Conservation (phyloP, 1,140 invertebrate species). For the Brachionus rotundiformis region DNA sequence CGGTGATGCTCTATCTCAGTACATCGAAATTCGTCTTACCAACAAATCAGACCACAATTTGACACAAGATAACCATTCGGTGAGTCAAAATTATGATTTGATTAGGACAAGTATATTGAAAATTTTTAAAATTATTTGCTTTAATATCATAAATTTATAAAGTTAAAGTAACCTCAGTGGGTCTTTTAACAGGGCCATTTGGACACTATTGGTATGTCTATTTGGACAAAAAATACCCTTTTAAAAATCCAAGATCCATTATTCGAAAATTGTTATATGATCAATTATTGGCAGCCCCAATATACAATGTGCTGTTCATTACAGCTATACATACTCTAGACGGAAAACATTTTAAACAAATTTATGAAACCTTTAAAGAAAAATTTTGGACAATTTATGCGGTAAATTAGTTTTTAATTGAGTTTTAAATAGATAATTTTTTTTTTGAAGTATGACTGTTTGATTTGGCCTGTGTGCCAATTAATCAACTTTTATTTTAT, state of each 20-base stretch:
- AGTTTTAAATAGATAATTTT: too few relatives aligned
- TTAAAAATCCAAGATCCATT: not conserved
- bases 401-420: not conserved
- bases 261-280: conserved; percentile 9
- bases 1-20: conserved; percentile 32
- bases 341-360: conserved; percentile 20
- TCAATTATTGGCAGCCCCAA: conserved; percentile 39
- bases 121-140: not conserved
- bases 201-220: conserved; percentile 30
- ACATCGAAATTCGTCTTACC: not conserved
- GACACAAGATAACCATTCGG: conserved; percentile 6
- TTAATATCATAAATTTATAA: not conserved
- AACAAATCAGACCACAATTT: conserved; percentile 14
- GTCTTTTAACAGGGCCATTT: conserved; percentile 37
- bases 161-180: conserved; percentile 21
- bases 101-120: conserved; percentile 44
- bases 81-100: conserved; percentile 22
- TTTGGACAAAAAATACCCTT: conserved; percentile 43
- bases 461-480: conserved; percentile 24
- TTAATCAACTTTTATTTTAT: conserved; percentile 46
- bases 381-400: conserved; percentile 33
- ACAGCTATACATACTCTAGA: conserved; percentile 20
- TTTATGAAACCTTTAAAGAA: conserved; percentile 9
- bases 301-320: conserved; percentile 39
- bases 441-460: conserved; percentile 40